Evolutionary conservation across 1,140 invertebrate species (phyloP).

Genomic region (Tetranychus urticae): DNA sequence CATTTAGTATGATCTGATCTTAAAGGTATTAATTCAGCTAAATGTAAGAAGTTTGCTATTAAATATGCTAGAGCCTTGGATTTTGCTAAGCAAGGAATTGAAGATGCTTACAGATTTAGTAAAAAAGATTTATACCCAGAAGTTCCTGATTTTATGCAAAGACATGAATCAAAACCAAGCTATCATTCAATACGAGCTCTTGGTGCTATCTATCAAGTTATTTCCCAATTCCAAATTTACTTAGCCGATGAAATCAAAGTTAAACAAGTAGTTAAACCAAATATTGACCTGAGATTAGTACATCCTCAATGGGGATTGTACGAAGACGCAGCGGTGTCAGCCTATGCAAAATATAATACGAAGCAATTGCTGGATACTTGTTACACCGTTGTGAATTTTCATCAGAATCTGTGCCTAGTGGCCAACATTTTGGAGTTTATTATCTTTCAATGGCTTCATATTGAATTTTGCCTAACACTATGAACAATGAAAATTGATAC

Average conservation of each 20-base stretch:
- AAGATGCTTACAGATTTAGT: neutral
- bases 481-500: too few species aligned
- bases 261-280: neutral
- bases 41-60: slow-evolving; percentile 13
- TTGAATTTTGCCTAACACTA: too few species aligned
- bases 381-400: too few species aligned
- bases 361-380: neutral
- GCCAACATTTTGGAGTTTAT: too few species aligned
- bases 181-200: slow-evolving; percentile 17
- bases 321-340: slow-evolving; percentile 4
- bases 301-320: slow-evolving; percentile 10
- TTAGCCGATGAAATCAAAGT: slow-evolving; percentile 1
- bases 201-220: slow-evolving; percentile 15
- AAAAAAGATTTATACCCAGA: slow-evolving; percentile 9
- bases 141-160: slow-evolving; percentile 17
- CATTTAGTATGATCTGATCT: slow-evolving; percentile 16
- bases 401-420: too few species aligned
- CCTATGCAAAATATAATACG: slow-evolving; percentile 7
- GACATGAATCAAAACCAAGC: slow-evolving; percentile 9
- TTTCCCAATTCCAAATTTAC: slow-evolving; percentile 2
- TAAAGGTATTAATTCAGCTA: slow-evolving; percentile 10
- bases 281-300: neutral
- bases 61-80: slow-evolving; percentile 17
- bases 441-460: too few species aligned
- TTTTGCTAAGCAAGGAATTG: slow-evolving; percentile 19